These are phyloP conservation scores for Gari tellinella DNA, from an alignment of 2,888 invertebrate genomes.

Conservation along the genomic window DNA sequence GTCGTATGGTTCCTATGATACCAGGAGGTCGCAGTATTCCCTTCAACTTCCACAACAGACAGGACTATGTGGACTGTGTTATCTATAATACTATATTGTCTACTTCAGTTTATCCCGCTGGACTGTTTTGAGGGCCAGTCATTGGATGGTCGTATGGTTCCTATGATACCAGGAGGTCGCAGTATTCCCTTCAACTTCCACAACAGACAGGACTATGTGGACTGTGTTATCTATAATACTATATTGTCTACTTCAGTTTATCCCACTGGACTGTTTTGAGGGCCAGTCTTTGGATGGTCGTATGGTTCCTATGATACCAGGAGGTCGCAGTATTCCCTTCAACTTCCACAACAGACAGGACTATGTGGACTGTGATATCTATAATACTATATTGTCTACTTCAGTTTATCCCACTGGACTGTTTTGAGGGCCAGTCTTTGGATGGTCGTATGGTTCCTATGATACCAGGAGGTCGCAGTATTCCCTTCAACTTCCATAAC, in stretches of 20 bases:
- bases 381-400: slow-evolving; percentile 11
- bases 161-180: slow-evolving; percentile 88
- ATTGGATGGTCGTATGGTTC: slow-evolving; percentile 87
- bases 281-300: slow-evolving; percentile 87
- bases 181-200: slow-evolving; percentile 87
- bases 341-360: slow-evolving; percentile 87
- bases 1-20: slow-evolving; percentile 87
- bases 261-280: slow-evolving; percentile 88
- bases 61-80: slow-evolving; percentile 88
- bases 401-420: slow-evolving; percentile 87
- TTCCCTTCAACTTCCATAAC: slow-evolving; percentile 87
- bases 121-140: slow-evolving; percentile 88
- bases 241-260: slow-evolving; percentile 78
- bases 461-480: slow-evolving; percentile 87
- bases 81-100: no score
- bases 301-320: slow-evolving; percentile 88
- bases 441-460: slow-evolving; percentile 87
- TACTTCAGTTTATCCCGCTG: slow-evolving; percentile 86
- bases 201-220: slow-evolving; percentile 87
- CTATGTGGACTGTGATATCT: slow-evolving; percentile 87
- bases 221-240: no score
- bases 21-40: slow-evolving; percentile 88
- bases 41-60: slow-evolving; percentile 87
- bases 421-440: slow-evolving; percentile 88
- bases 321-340: slow-evolving; percentile 87